Conservation (phyloP, 2,113 vertebrate genomes). For the western clawed frog (Xenopus tropicalis) region DNA sequence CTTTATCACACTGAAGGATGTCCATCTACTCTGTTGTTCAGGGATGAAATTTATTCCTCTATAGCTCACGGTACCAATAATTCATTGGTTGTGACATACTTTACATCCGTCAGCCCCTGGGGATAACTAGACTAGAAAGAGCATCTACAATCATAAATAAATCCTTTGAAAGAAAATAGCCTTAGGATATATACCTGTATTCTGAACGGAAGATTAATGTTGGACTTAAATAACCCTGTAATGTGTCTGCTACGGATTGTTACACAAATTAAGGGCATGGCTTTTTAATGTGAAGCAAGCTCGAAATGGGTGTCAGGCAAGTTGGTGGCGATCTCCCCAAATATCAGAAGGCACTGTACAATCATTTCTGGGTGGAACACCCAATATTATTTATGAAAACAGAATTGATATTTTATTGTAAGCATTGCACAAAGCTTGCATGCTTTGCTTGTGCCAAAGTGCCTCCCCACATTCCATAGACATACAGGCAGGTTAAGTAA, state of each 20-base stretch:
- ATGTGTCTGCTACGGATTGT: background rate
- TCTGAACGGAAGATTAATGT: conserved; percentile 21
- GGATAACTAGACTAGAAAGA: conserved; percentile 28
- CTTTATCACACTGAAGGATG: background rate
- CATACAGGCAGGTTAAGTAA: no score
- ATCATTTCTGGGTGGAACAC: no score
- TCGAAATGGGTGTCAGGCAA: background rate
- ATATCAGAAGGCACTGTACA: no score
- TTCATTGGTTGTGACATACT: conserved; percentile 25
- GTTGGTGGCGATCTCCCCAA: no score
- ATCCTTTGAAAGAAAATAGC: conserved; percentile 32
- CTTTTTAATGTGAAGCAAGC: background rate
- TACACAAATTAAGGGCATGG: background rate
- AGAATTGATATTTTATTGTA: no score
- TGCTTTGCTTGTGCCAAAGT: no score
- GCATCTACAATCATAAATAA: conserved; percentile 16
- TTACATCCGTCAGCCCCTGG: conserved; percentile 26
- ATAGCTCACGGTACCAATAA: conserved; percentile 10
- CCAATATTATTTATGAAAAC: no score
- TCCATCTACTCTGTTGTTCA: background rate
- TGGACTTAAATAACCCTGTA: conserved; percentile 26
- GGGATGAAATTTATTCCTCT: background rate
- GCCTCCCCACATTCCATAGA: no score
- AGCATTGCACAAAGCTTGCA: no score
- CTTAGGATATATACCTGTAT: conserved; percentile 33